A percentile compares a stretch with the other conserved stretches of the same genome.
These are phyloP conservation scores for Melipona quadrifasciata DNA, from an alignment of 1,140 invertebrate genomes.

Conservation along the genomic window DNA sequence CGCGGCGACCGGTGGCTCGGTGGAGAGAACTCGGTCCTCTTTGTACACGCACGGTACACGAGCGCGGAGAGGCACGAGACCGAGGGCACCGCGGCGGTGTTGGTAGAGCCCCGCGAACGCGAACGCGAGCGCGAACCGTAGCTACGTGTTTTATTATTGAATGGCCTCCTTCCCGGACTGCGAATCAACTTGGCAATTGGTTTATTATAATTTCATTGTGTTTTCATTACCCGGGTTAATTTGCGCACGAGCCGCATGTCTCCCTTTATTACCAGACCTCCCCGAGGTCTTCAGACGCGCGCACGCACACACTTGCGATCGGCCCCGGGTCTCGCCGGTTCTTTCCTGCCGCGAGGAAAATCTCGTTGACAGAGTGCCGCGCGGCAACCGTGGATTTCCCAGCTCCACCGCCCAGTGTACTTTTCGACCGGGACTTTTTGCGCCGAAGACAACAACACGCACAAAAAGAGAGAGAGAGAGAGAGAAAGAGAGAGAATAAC, in stretches of 20 bases:
- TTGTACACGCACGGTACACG: conserved; percentile 13
- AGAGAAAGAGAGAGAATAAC: background rate
- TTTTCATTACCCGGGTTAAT: conserved; percentile 81
- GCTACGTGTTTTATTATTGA: conserved; percentile 81
- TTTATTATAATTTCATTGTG: conserved; percentile 82
- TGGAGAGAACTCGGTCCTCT: background rate
- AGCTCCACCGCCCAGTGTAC: background rate
- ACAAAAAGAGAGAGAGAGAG: no score
- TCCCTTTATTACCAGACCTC: conserved; percentile 75
- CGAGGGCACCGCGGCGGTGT: background rate
- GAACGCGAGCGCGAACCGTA: conserved; percentile 59
- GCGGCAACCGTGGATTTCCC: background rate
- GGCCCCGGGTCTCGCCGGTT: conserved; percentile 10
- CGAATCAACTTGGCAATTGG: conserved; percentile 81
- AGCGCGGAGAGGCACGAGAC: background rate
- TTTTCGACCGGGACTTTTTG: background rate
- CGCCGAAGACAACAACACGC: background rate
- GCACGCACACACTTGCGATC: conserved; percentile 66
- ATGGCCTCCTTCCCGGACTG: conserved; percentile 78
- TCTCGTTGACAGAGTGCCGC: background rate
- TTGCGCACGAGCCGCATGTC: conserved; percentile 72
- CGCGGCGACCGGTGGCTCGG: background rate
- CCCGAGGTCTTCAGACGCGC: conserved; percentile 71
- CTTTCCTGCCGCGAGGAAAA: conserved; percentile 24
- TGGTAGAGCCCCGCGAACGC: conserved; percentile 47